These are phyloP conservation scores for Thamnophis elegans DNA, from an alignment of 2,797 vertebrate genomes.

Conservation along the genomic window DNA sequence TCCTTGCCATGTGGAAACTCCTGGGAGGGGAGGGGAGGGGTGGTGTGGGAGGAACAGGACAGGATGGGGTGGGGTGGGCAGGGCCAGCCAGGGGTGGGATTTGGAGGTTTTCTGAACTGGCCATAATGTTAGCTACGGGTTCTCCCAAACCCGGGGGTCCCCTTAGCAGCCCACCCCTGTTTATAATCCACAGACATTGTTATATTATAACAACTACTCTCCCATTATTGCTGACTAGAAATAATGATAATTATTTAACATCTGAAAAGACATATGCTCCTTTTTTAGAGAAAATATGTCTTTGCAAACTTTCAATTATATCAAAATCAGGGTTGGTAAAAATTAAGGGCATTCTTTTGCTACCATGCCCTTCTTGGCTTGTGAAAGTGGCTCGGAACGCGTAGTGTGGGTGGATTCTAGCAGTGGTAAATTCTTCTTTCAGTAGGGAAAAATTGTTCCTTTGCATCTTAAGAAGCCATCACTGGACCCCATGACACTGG, in stretches of 20 bases:
- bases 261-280: not conserved
- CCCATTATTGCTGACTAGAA: not conserved
- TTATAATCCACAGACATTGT: not conserved
- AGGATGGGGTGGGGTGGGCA: too few species aligned
- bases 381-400: not conserved
- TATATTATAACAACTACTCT: not conserved
- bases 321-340: not conserved
- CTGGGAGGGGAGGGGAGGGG: too few species aligned
- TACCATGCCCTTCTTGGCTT: not conserved
- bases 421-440: not conserved
- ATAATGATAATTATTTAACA: not conserved
- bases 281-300: not conserved
- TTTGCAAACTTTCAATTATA: not conserved
- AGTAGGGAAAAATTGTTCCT: not conserved
- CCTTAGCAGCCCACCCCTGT: too few species aligned
- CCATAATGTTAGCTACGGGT: too few species aligned
- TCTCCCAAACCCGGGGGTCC: too few species aligned
- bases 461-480: not conserved
- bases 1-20: too few species aligned
- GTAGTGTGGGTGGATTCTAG: not conserved
- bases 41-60: too few species aligned
- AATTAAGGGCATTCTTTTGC: not conserved
- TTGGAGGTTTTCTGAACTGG: too few species aligned
- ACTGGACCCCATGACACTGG: not conserved
- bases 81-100: too few species aligned